Evolutionary conservation across 2,113 vertebrate genomes (phyloP).

Genomic region (Odobenus rosmarus): DNA sequence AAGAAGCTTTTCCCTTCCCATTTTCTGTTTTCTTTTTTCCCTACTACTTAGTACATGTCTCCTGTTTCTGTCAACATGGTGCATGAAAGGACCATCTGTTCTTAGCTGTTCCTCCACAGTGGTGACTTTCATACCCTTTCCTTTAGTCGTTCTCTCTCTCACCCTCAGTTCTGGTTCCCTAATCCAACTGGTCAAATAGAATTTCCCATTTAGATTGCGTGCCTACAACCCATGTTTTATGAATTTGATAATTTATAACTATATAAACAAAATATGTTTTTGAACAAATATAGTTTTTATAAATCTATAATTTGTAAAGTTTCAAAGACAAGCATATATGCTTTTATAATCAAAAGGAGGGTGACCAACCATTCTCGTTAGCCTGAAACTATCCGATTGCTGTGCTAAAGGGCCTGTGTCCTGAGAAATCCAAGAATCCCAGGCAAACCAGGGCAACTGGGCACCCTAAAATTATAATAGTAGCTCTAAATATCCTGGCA

Average conservation of each 20-base stretch:
- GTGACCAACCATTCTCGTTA: neutral
- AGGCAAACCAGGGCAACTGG: neutral
- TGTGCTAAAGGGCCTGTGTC: neutral
- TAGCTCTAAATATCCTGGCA: neutral
- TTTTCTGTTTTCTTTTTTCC: neutral
- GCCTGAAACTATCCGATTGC: neutral
- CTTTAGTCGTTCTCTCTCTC: neutral
- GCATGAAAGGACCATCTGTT: conserved; percentile 27
- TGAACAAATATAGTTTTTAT: neutral
- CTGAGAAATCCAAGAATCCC: neutral
- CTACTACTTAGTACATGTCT: neutral
- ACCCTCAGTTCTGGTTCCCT: neutral
- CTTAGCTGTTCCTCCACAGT: neutral
- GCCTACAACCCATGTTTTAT: neutral
- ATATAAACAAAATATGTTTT: neutral
- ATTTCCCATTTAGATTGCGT: neutral
- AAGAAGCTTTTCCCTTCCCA: neutral
- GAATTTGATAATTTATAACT: neutral
- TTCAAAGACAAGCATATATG: neutral
- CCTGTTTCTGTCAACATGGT: neutral
- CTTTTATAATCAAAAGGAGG: neutral
- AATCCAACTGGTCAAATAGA: neutral
- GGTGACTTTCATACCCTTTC: neutral
- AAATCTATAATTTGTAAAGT: neutral
- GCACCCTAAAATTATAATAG: neutral